A percentile compares a stretch with the other conserved stretches of the same genome.
Conservation (phyloP, 1,140 invertebrate species). For the Anastrepha ludens region DNA sequence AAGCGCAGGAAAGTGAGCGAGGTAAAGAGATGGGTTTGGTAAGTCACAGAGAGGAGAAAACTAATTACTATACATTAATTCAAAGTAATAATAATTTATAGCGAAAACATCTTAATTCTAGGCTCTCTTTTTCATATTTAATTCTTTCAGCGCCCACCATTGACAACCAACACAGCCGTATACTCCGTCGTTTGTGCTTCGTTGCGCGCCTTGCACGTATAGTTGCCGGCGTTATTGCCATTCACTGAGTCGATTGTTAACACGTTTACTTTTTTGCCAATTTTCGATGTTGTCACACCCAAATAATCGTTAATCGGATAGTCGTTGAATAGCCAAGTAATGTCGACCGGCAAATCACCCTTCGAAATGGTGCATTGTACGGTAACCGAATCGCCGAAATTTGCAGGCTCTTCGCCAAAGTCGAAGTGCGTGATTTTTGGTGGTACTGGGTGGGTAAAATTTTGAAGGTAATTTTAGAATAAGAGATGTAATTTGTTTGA, state of each 20-base stretch:
- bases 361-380: slow-evolving; percentile 82
- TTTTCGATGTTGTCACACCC: slow-evolving; percentile 83
- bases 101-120: slow-evolving; percentile 52
- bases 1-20: slow-evolving; percentile 56
- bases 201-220: slow-evolving; percentile 87
- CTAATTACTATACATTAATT: background rate
- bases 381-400: slow-evolving; percentile 82
- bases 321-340: slow-evolving; percentile 81
- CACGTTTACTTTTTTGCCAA: slow-evolving; percentile 85
- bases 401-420: slow-evolving; percentile 81
- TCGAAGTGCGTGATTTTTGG: slow-evolving; percentile 82
- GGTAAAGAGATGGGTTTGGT: background rate
- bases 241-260: slow-evolving; percentile 85
- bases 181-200: slow-evolving; percentile 81
- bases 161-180: slow-evolving; percentile 82
- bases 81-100: slow-evolving; percentile 1
- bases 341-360: slow-evolving; percentile 82
- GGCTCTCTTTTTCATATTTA: background rate
- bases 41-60: background rate
- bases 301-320: slow-evolving; percentile 78
- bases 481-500: background rate
- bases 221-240: slow-evolving; percentile 84
- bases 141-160: slow-evolving; percentile 78
- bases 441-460: slow-evolving; percentile 73
- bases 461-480: background rate